Conservation (phyloP, 2,113 vertebrate genomes). For the Hippocampus guttulatus region DNA sequence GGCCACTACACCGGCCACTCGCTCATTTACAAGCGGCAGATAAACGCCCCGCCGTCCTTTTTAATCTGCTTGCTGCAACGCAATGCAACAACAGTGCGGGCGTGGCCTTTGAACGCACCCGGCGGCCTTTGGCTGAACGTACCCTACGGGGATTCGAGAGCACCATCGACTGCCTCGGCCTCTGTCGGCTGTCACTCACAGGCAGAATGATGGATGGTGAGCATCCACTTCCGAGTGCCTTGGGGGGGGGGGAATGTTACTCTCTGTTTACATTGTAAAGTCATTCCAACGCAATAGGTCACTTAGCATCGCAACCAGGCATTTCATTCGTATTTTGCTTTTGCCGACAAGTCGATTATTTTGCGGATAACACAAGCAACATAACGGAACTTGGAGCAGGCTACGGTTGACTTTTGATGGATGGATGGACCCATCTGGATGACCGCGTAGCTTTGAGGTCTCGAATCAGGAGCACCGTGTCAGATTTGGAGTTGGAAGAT, state of each 20-base stretch:
- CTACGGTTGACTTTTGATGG: neutral
- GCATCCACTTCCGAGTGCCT: constrained; percentile 9
- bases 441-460: too few species aligned
- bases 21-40: constrained; percentile 75
- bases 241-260: neutral
- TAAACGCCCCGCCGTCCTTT: constrained; percentile 70
- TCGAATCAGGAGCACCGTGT: too few species aligned
- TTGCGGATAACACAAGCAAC: neutral
- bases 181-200: constrained; percentile 67
- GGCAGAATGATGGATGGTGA: constrained; percentile 52
- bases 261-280: neutral
- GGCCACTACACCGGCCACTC: constrained; percentile 72
- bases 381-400: neutral
- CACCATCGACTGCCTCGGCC: constrained; percentile 42
- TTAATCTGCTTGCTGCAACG: constrained; percentile 67
- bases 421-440: too few species aligned
- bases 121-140: constrained; percentile 50
- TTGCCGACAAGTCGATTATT: too few species aligned
- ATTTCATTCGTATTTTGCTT: neutral
- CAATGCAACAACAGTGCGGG: constrained; percentile 42
- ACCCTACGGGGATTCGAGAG: constrained; percentile 4
- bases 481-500: too few species aligned
- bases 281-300: too few species aligned
- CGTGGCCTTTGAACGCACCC: constrained; percentile 48
- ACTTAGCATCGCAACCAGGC: neutral